A percentile compares a stretch with the other conserved stretches of the same genome.
These are phyloP conservation scores for Brenthis daphne DNA, from an alignment of 2,888 invertebrate genomes.

Conservation along the genomic window DNA sequence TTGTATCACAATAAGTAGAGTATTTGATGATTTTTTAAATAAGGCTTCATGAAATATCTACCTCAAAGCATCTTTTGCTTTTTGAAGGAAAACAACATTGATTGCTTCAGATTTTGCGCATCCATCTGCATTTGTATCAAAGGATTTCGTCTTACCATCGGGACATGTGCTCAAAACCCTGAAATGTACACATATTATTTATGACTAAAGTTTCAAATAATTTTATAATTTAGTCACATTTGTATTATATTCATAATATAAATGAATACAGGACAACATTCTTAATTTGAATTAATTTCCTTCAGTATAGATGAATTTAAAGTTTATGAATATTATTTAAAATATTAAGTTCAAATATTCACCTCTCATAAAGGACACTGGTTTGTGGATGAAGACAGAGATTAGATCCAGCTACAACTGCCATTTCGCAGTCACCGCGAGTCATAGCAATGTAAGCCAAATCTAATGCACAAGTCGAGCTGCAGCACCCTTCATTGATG, in stretches of 20 bases:
- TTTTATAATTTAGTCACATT: no score
- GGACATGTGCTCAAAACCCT: slow-evolving; percentile 79
- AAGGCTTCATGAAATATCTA: slow-evolving; percentile 35
- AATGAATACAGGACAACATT: no score
- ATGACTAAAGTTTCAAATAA: no score
- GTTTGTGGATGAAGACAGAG: slow-evolving; percentile 81
- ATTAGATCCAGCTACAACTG: slow-evolving; percentile 84
- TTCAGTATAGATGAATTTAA: no score
- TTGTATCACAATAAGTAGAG: not conserved
- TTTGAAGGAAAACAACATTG: slow-evolving; percentile 86
- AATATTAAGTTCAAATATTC: not conserved
- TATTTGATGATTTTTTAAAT: not conserved
- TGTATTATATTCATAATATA: no score
- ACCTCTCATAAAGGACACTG: slow-evolving; percentile 61
- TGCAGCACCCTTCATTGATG: slow-evolving; percentile 60
- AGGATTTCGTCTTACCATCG: slow-evolving; percentile 93
- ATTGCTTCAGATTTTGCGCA: slow-evolving; percentile 89
- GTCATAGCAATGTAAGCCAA: slow-evolving; percentile 56
- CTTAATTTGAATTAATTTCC: no score
- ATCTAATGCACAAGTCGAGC: slow-evolving; percentile 58
- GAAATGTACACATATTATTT: slow-evolving; percentile 24
- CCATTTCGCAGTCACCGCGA: slow-evolving; percentile 67
- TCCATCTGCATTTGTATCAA: slow-evolving; percentile 90
- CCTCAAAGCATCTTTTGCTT: slow-evolving; percentile 81
- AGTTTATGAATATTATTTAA: no score